Evolutionary conservation across 2,888 invertebrate genomes (phyloP), one percentile per base, ranked within the genome.

Genomic region (Hirtodrosophila confusa): DNA sequence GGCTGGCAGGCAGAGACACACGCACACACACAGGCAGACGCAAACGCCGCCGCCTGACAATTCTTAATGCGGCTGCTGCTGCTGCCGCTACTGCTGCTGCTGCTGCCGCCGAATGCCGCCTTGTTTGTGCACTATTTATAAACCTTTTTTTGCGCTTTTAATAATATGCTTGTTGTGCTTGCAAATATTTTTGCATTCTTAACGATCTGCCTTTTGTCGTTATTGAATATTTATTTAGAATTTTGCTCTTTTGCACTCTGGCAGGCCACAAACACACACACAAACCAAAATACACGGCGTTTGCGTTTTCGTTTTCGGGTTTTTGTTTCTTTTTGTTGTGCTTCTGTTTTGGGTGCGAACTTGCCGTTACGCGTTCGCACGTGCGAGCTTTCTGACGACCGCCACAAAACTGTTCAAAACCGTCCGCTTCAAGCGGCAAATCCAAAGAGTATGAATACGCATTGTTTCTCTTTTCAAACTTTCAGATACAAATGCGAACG

Each of bases 121-220:
- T 73, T 74, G 85, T 69, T 78, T 80, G 83, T 86, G 88, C 82
- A 87, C 87, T 87, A 87, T 82, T 82, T 82, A 70, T 88, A 80
- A 87, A 88, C 79, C 65, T 66, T 82, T 64, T 40, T 47, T 47
- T 10, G 53, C 29, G 54, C 50, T 61, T 60, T 72, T 66, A 66
- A 73, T 72, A 66, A 60, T 56, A 68, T 68, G 49, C 48, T 39
- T 63, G 57, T 60, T 60, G 50, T 71, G 72, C 71, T 62, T 62
- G 72, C 65, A 65, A 74, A 75, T 72, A 56, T 55, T 65, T 74
- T 77, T 74, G 74, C 74, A 67, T 73, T 57, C 68, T 67, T 73
- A 50, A 62, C 64, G 61, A 63, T 50, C 51, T 54, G 68, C 64
- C 55, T 60, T 68, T 80, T 75, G 80, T 60, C 66, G 69, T 67